Percentiles rank a stretch among this genome's conserved stretches.
Conservation (phyloP, 2,888 invertebrate species). For the Balanococcus diminutus region DNA sequence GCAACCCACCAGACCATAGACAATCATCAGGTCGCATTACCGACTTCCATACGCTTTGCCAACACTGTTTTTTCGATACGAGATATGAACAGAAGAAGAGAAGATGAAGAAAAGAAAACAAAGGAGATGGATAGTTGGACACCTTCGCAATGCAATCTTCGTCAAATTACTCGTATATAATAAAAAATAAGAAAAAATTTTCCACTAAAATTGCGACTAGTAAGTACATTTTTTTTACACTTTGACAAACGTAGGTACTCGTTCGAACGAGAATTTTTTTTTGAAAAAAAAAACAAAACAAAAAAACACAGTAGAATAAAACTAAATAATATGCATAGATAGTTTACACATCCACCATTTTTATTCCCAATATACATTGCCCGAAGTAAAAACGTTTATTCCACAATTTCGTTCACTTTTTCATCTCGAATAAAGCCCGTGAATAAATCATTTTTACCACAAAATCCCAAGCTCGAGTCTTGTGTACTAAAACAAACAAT, state of each 20-base stretch:
- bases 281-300: not conserved
- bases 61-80: not conserved
- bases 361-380: not conserved
- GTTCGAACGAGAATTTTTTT: not conserved
- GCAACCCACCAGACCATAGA: not conserved
- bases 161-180: not conserved
- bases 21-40: not conserved
- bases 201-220: slow-evolving; percentile 16
- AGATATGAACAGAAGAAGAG: not conserved
- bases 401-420: slow-evolving; percentile 15
- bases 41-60: not conserved
- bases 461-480: not conserved
- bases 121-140: not conserved
- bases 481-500: not conserved
- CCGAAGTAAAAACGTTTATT: slow-evolving; percentile 16
- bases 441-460: slow-evolving; percentile 36
- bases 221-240: not conserved
- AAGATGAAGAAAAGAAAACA: not conserved
- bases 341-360: not conserved
- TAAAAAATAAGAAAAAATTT: not conserved
- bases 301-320: not conserved
- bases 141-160: not conserved
- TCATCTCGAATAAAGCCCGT: not conserved
- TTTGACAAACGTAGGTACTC: not conserved
- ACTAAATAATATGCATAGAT: not conserved